Evolutionary conservation across 1,140 invertebrate species (phyloP), one percentile per base, ranked within the genome.

Genomic region (Polypedilum pembai): DNA sequence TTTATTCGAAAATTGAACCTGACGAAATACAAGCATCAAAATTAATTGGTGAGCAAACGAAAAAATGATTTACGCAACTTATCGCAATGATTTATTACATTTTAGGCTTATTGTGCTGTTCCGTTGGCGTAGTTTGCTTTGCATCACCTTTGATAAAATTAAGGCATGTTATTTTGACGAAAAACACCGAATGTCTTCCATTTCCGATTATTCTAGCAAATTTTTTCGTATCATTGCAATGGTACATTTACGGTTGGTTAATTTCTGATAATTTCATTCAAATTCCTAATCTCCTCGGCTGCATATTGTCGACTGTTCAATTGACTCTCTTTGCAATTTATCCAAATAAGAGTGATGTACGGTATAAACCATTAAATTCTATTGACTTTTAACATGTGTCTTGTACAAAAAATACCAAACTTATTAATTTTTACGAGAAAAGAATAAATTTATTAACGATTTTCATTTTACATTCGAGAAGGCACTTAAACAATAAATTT

Each of bases 121-220:
- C 85, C 41, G 83, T 93, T 7, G 92, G 91, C 10, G 85, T 94
- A 66, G 77, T 91, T 66, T 93, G 92, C 77, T 91, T 93, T 81
- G 90, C 89, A 40, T 89, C 92, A 63, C 93, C 93, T 20, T 84
- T 94, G 75, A 88, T 88, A 21, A 88, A 89, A 78, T 80, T 94
- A 76, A 85, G 91, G 56, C 89, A 92, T 83, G 92, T 94, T 8
- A 85, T 94, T 73, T 87, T 83, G 82, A 86, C 88, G 8, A 90
- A 89, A 80, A 91, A 85, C 80, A 88, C 90, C 4, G 92, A 93
- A 76, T 89, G 87, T 81, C 84, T 93, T 77, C 92, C 92, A 76
- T 91, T 92, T 80, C 89, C 91, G 17, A 84, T 93, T 76, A 93
- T 94, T 80, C 80, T 91, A 18, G 86, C 88, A 76, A 90, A 90